Conservation (phyloP, 37 sponge, comb jelly and placozoan genomes). For the Crambe crambe region DNA sequence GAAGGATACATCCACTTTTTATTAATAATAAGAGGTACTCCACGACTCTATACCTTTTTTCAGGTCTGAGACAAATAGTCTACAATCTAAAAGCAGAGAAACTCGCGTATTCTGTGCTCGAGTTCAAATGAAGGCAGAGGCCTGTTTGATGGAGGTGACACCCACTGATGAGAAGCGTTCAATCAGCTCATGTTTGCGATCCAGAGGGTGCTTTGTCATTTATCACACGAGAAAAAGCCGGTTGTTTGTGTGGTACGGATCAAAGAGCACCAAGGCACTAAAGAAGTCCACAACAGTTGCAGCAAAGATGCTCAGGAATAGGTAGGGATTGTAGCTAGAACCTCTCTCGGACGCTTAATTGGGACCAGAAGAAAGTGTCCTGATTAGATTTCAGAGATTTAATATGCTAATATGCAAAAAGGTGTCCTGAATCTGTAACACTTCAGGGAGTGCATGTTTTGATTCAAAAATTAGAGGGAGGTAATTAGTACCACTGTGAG, state of each 20-base stretch:
- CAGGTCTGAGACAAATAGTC: conserved; percentile 37
- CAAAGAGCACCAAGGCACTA: conserved; percentile 30
- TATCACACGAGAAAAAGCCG: conserved; percentile 30
- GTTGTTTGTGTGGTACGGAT: conserved; percentile 70
- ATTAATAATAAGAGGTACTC: not conserved
- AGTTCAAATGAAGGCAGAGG: conserved; percentile 47
- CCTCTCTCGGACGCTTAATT: not conserved
- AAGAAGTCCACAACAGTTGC: conserved; percentile 33
- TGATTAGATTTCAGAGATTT: no score
- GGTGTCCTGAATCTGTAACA: no score
- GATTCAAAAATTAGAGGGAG: no score
- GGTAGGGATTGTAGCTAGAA: conserved; percentile 10
- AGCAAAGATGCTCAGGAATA: conserved; percentile 33
- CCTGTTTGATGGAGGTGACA: conserved; percentile 57
- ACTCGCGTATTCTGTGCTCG: conserved; percentile 59
- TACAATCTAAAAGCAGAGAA: conserved; percentile 3
- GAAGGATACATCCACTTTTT: not conserved
- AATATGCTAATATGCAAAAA: no score
- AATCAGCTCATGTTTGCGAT: conserved; percentile 40
- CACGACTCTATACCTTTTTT: no score
- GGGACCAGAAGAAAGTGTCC: no score
- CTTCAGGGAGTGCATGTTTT: not conserved
- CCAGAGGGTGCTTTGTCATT: conserved; percentile 72
- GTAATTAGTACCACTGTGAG: no score
- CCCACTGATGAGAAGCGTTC: conserved; percentile 15